Conservation (phyloP, 1,140 invertebrate genomes). For the Hydropsyche tenuis region DNA sequence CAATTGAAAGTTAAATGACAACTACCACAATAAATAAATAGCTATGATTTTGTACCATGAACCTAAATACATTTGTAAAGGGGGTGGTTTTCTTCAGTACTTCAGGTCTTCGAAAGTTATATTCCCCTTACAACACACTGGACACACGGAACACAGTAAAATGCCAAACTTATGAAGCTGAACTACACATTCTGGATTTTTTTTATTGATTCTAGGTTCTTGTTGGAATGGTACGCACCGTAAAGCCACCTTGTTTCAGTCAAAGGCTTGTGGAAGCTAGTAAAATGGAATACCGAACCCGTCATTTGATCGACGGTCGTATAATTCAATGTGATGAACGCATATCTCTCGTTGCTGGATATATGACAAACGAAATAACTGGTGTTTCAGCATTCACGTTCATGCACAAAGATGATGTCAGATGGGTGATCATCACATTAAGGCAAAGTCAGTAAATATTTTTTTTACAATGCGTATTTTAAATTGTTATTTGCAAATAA, state of each 20-base stretch:
- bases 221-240: slow-evolving; percentile 70
- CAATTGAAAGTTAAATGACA: too few species aligned
- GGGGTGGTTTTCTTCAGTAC: too few species aligned
- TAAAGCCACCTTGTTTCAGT: slow-evolving; percentile 71
- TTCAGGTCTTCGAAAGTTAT: too few species aligned
- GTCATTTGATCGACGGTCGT: slow-evolving; percentile 81
- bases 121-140: too few species aligned
- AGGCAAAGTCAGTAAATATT: slow-evolving; percentile 75
- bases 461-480: slow-evolving; percentile 32
- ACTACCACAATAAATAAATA: too few species aligned
- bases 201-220: slow-evolving; percentile 72
- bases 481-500: too few species aligned
- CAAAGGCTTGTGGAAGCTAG: slow-evolving; percentile 75
- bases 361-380: slow-evolving; percentile 82
- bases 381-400: slow-evolving; percentile 83
- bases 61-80: too few species aligned
- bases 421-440: slow-evolving; percentile 82
- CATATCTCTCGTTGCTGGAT: slow-evolving; percentile 83
- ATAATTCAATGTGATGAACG: slow-evolving; percentile 87
- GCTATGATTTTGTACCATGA: too few species aligned
- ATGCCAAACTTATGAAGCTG: too few species aligned
- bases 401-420: slow-evolving; percentile 85
- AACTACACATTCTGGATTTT: too few species aligned
- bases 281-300: slow-evolving; percentile 83
- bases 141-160: too few species aligned